Conservation (phyloP, 2,113 vertebrate genomes). For the Electrona antarctica region DNA sequence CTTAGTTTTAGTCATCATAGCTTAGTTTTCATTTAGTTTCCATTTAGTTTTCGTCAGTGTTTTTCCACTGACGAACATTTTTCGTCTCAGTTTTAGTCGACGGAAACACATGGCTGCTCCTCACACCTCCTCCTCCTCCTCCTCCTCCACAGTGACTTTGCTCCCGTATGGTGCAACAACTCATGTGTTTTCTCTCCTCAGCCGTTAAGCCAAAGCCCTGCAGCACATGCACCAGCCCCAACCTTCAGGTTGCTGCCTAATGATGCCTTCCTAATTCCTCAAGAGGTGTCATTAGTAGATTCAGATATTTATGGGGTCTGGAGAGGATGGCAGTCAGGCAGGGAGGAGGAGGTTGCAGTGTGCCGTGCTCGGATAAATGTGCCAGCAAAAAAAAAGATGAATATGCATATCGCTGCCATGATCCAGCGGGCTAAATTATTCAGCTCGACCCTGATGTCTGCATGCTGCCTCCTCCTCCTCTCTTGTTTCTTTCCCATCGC, state of each 20-base stretch:
- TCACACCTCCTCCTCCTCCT: constrained; percentile 1
- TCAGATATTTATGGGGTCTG: constrained; percentile 64
- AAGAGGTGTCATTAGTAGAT: constrained; percentile 66
- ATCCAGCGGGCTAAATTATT: constrained; percentile 71
- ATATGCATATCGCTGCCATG: constrained; percentile 67
- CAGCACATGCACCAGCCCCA: constrained; percentile 36
- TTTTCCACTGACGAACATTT: too few species aligned
- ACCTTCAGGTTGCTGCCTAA: constrained; percentile 58
- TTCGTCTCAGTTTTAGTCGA: too few species aligned
- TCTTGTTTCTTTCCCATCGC: constrained; percentile 50
- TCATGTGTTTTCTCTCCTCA: constrained; percentile 53
- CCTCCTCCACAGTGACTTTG: too few species aligned
- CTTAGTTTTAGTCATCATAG: too few species aligned
- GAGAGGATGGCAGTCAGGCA: constrained; percentile 54
- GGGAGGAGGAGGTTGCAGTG: constrained; percentile 24
- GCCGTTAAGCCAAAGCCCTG: constrained; percentile 52
- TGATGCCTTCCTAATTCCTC: constrained; percentile 68
- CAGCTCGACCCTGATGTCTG: constrained; percentile 63
- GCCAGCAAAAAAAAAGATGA: constrained; percentile 63
- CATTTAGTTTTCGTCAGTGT: too few species aligned
- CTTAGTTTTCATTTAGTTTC: too few species aligned
- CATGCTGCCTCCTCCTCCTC: constrained; percentile 41
- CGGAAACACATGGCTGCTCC: constrained; percentile 2
- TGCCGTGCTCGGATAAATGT: constrained; percentile 46
- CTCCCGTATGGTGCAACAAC: constrained; percentile 20